Evolutionary conservation across 2,113 vertebrate species (phyloP), one percentile per base, ranked within the genome.

Genomic region (Hydrochoerus hydrochaeris): DNA sequence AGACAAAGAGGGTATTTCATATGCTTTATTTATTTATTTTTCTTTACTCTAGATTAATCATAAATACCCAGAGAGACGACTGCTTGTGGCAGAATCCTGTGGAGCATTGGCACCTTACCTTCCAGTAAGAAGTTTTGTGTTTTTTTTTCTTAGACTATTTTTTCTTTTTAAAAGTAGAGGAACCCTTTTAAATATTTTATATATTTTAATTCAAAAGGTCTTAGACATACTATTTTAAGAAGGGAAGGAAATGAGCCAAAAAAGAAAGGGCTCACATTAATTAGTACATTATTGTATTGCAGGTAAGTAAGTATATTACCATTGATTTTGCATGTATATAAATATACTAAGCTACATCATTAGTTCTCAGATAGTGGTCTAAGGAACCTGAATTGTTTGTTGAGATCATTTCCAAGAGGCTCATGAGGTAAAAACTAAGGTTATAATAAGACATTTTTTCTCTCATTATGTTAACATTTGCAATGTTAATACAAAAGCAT

Each of bases 21-120:
- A 91, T 95, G 26, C 57, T 94, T 96, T 35, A n/a, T 92, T 88
- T 58, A 26, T 86, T 82, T 98, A 14, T 94, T 83, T 94, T 83
- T 84, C 97, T 97, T 63, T 97, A 57, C 69, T 97, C 85, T 98
- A 99, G 99, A 99, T 99, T 97, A 99, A 99, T 98, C 99, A 99
- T 98, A 99, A 99, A 98, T 99, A 99, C 98, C 99, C 99, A 93
- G 99, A 99, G 98, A 99, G 99, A 97, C 99, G 99, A 98, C 97
- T 99, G 17, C 98, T 99, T 91, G 99, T 99, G 98, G 99, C 99
- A 26, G 99, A 99, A 97, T 99, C 99, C 84, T 99, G 99, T 98
- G 99, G 99, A 97, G 99, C 99, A 26, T 97, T 99, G 97, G 99
- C 99, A 96, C 99, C 99, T 57, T 99, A 99, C 96, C 99, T 99